A percentile compares a stretch with the other conserved stretches of the same genome.
Evolutionary conservation across 2,888 invertebrate species (phyloP).

Genomic region (Nasonovia ribisnigri): DNA sequence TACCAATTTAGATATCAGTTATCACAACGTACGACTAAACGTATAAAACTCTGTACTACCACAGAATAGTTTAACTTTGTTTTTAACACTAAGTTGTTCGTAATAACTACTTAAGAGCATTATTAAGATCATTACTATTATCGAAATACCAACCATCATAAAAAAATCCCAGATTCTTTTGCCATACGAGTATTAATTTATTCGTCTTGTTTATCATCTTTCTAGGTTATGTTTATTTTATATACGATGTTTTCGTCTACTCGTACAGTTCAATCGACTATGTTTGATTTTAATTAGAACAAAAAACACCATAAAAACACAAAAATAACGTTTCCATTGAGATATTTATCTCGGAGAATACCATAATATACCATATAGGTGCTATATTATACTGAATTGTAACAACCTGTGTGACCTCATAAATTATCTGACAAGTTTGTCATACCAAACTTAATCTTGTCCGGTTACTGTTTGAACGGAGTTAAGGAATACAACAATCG

Average conservation of each 20-base stretch:
- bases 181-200: too few species aligned
- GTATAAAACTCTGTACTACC: too few species aligned
- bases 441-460: constrained; percentile 26
- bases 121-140: too few species aligned
- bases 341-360: constrained; percentile 17
- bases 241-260: background rate
- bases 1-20: too few species aligned
- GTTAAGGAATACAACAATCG: background rate
- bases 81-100: too few species aligned
- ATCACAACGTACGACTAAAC: too few species aligned
- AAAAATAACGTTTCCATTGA: background rate
- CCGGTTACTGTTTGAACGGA: background rate
- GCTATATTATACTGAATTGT: too few species aligned
- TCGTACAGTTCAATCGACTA: background rate
- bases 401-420: background rate
- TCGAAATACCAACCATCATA: too few species aligned
- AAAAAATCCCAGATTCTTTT: too few species aligned
- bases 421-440: constrained; percentile 27
- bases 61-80: too few species aligned
- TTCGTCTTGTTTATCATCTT: background rate
- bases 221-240: background rate
- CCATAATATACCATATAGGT: too few species aligned
- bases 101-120: too few species aligned
- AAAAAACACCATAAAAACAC: background rate
- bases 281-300: background rate